A percentile compares a stretch with the other conserved stretches of the same genome.
Conservation (phyloP, 1,140 invertebrate species). For the Battus philenor region DNA sequence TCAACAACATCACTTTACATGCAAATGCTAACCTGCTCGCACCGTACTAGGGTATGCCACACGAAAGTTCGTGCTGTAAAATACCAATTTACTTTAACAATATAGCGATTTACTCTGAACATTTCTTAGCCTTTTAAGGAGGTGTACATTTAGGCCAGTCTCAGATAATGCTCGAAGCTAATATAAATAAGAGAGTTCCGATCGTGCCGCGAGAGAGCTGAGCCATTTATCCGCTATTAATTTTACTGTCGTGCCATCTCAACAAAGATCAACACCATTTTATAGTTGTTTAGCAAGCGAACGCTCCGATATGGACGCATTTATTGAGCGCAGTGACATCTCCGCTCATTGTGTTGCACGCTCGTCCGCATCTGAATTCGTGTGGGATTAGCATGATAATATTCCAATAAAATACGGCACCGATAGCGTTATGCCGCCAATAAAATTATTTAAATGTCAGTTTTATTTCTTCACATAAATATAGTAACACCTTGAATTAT, state of each 20-base stretch:
- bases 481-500: constrained; percentile 5
- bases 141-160: constrained; percentile 51
- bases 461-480: constrained; percentile 13
- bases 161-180: constrained; percentile 46
- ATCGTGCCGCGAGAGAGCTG: constrained; percentile 28
- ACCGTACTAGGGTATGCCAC: constrained; percentile 51
- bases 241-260: constrained; percentile 38
- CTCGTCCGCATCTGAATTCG: constrained; percentile 6
- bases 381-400: constrained; percentile 6
- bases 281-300: constrained; percentile 18
- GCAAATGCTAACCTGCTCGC: constrained; percentile 27
- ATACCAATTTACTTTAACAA: constrained; percentile 71
- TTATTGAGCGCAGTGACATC: constrained; percentile 23
- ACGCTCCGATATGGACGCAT: constrained; percentile 14
- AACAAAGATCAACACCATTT: constrained; percentile 26
- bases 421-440: constrained; percentile 2
- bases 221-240: constrained; percentile 42
- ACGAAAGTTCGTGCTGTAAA: constrained; percentile 64
- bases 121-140: constrained; percentile 61
- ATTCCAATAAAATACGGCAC: constrained; percentile 9
- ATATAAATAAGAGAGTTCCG: constrained; percentile 39
- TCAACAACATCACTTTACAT: constrained; percentile 19
- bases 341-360: constrained; percentile 16
- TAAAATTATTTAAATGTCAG: constrained; percentile 13
- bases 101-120: constrained; percentile 61